Percentiles rank a stretch among this genome's conserved stretches.
These are phyloP conservation scores for Channallabes apus DNA, from an alignment of 2,797 vertebrate species.

Conservation along the genomic window DNA sequence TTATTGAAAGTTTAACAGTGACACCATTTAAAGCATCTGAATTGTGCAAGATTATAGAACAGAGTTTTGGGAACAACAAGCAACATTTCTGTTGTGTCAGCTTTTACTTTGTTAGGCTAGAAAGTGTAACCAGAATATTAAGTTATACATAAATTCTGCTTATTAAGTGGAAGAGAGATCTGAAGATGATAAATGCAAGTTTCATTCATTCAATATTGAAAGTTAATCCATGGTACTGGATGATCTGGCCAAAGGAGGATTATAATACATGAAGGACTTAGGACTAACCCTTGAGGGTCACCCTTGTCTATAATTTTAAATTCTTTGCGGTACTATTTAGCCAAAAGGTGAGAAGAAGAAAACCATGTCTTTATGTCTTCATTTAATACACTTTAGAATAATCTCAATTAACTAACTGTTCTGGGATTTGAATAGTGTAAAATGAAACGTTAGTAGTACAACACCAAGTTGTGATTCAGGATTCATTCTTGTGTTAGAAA, in stretches of 20 bases:
- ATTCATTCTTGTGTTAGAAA: too few relatives aligned
- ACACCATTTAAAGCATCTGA: background rate
- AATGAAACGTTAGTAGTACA: too few relatives aligned
- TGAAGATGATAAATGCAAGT: background rate
- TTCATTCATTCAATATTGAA: background rate
- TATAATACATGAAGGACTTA: background rate
- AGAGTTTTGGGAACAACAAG: background rate
- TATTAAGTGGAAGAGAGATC: background rate
- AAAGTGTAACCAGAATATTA: background rate
- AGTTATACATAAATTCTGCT: background rate
- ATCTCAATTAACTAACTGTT: too few relatives aligned
- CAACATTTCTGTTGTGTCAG: background rate
- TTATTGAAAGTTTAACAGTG: background rate
- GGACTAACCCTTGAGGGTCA: background rate
- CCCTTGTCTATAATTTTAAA: background rate
- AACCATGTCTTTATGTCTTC: too few relatives aligned
- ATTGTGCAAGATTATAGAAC: background rate
- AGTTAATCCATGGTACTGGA: background rate
- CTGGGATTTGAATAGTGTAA: too few relatives aligned
- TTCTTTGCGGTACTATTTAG: too few relatives aligned
- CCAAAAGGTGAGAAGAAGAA: too few relatives aligned
- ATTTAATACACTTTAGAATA: too few relatives aligned
- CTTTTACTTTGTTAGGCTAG: background rate
- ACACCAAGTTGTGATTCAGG: too few relatives aligned
- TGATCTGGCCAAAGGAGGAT: background rate